Evolutionary conservation across 2,888 invertebrate genomes (phyloP).

Genomic region (Mythimna lalbum): DNA sequence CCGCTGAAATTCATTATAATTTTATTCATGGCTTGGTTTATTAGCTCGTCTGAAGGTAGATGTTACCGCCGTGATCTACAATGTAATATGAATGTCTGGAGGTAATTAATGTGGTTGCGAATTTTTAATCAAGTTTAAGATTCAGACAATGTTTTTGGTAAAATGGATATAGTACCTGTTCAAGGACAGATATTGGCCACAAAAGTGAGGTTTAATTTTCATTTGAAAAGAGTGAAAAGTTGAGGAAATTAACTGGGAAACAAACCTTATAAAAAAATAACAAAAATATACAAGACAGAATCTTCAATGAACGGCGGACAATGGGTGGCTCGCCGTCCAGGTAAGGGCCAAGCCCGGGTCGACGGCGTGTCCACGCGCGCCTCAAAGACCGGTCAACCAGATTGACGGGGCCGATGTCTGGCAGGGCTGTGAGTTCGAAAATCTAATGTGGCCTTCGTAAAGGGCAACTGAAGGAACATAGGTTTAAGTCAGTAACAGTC

Average conservation of each 20-base stretch:
- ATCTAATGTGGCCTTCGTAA: no score
- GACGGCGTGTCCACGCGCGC: no score
- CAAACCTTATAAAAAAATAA: background rate
- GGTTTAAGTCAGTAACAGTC: no score
- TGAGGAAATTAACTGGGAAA: background rate
- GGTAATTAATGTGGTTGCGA: conserved; percentile 61
- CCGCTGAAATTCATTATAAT: conserved; percentile 85
- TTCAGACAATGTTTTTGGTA: conserved; percentile 2
- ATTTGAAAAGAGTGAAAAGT: background rate
- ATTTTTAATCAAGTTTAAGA: conserved; percentile 58
- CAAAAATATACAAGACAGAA: background rate
- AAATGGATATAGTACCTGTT: background rate
- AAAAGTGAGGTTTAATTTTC: background rate
- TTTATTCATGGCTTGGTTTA: conserved; percentile 85
- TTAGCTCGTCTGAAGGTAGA: conserved; percentile 68
- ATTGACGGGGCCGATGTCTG: no score
- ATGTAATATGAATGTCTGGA: conserved; percentile 66
- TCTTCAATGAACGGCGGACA: background rate
- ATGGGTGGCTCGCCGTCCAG: no score
- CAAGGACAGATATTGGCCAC: background rate
- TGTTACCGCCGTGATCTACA: conserved; percentile 61
- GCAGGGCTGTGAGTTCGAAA: no score
- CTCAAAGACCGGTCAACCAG: no score
- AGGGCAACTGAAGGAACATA: no score
- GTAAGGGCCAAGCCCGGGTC: no score